A percentile compares a stretch with the other conserved stretches of the same genome.
Conservation (phyloP, 2,797 vertebrate species). For the Novumbra hubbsi region DNA sequence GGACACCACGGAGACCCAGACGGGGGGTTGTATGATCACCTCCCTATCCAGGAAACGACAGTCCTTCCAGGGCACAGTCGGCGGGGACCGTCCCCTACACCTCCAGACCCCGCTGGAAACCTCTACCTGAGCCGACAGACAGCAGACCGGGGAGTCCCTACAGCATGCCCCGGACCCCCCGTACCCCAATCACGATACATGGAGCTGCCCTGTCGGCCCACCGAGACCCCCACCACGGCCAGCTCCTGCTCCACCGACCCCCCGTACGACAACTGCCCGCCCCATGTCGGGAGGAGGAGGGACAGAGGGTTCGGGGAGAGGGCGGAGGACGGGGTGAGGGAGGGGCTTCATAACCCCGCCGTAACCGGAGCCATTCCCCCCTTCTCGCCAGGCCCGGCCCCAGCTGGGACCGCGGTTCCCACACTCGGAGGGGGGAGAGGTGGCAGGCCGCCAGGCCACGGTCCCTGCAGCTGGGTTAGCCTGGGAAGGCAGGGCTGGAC, state of each 20-base stretch:
- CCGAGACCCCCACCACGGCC: slow-evolving; percentile 58
- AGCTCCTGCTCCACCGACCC: slow-evolving; percentile 66
- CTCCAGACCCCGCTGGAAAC: slow-evolving; percentile 38
- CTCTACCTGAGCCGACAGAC: slow-evolving; percentile 36
- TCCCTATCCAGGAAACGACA: slow-evolving; percentile 35
- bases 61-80: slow-evolving; percentile 39
- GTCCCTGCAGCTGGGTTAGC: slow-evolving; percentile 62
- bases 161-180: slow-evolving; percentile 39
- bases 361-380: slow-evolving; percentile 54
- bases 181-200: slow-evolving; percentile 55
- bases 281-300: slow-evolving; percentile 56
- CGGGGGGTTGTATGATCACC: slow-evolving; percentile 46
- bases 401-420: slow-evolving; percentile 61
- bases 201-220: slow-evolving; percentile 62
- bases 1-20: slow-evolving; percentile 43
- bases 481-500: slow-evolving; percentile 50
- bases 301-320: slow-evolving; percentile 41
- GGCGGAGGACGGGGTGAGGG: slow-evolving; percentile 54
- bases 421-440: slow-evolving; percentile 49
- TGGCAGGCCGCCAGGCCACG: slow-evolving; percentile 66
- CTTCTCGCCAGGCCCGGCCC: slow-evolving; percentile 52
- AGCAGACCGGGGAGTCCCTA: slow-evolving; percentile 34
- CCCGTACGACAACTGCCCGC: slow-evolving; percentile 63
- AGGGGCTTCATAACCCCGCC: slow-evolving; percentile 46
- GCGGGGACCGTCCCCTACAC: slow-evolving; percentile 38